Conservation (phyloP, 2,797 vertebrate genomes). For the Siniperca obscura region DNA sequence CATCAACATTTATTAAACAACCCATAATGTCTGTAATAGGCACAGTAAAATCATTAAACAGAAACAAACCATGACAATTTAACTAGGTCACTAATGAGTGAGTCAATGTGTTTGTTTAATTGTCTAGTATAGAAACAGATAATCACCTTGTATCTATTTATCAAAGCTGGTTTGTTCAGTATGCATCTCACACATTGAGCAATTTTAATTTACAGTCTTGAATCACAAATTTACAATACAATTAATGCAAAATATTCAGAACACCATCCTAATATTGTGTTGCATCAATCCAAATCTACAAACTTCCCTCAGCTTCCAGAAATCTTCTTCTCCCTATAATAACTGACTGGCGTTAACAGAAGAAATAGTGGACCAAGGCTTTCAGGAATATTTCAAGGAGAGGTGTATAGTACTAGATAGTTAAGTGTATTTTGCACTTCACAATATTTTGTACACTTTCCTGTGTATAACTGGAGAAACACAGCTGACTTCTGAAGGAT, state of each 20-base stretch:
- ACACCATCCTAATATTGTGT: background rate
- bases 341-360: background rate
- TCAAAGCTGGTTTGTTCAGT: background rate
- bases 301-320: background rate
- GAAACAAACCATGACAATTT: background rate
- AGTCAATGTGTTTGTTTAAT: background rate
- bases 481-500: background rate
- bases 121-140: background rate
- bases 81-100: constrained; percentile 3
- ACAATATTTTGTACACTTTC: constrained; percentile 20
- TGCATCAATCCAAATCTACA: background rate
- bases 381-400: constrained; percentile 9
- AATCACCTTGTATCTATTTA: background rate
- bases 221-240: constrained; percentile 37
- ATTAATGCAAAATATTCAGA: constrained; percentile 19
- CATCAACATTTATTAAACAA: constrained; percentile 64
- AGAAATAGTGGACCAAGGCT: background rate
- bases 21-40: constrained; percentile 9
- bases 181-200: constrained; percentile 4
- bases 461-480: background rate
- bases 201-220: constrained; percentile 32
- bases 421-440: background rate
- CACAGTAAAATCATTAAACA: constrained; percentile 31
- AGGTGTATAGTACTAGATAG: background rate
- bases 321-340: background rate